Evolutionary conservation across 2,888 invertebrate genomes (phyloP).

Genomic region (Rhorus exstirpatorius): DNA sequence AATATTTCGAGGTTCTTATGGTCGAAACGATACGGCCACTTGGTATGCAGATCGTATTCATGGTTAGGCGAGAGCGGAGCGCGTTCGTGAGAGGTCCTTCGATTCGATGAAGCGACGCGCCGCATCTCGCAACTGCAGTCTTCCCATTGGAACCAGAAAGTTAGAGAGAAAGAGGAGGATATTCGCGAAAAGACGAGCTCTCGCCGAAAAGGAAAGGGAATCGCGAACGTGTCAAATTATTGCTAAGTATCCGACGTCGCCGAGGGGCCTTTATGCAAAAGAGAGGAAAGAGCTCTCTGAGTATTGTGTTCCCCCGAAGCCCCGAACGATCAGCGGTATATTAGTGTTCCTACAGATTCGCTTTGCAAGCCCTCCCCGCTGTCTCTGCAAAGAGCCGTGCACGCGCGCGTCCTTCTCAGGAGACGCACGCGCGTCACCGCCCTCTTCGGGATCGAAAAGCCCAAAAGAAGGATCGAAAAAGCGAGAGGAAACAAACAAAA

Average conservation of each 20-base stretch:
- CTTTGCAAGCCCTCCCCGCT: conserved; percentile 7
- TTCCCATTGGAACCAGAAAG: conserved; percentile 24
- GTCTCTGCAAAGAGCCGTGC: conserved; percentile 40
- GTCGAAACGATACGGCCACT: conserved; percentile 62
- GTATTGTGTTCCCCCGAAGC: conserved; percentile 59
- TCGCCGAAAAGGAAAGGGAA: conserved; percentile 63
- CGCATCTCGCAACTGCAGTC: conserved; percentile 36
- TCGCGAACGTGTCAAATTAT: conserved; percentile 74
- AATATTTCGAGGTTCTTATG: conserved; percentile 69
- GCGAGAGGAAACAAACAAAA: not conserved
- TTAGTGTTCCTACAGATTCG: conserved; percentile 41
- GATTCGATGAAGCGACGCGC: conserved; percentile 55
- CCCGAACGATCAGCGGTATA: conserved; percentile 57
- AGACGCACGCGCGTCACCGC: conserved; percentile 53
- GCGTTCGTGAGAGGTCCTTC: conserved; percentile 64
- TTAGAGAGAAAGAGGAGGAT: conserved; percentile 4
- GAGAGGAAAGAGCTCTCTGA: conserved; percentile 25
- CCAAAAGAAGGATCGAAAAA: not conserved
- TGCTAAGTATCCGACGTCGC: conserved; percentile 72
- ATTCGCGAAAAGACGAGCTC: conserved; percentile 44
- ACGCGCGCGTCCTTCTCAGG: conserved; percentile 44
- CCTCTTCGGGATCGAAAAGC: conserved; percentile 5
- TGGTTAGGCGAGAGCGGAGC: conserved; percentile 58
- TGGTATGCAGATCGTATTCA: conserved; percentile 71
- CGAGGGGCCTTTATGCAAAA: conserved; percentile 70